phyloP scores from a whole-genome alignment of 2,888 invertebrate species.

The Vesta saturnalis region DNA sequence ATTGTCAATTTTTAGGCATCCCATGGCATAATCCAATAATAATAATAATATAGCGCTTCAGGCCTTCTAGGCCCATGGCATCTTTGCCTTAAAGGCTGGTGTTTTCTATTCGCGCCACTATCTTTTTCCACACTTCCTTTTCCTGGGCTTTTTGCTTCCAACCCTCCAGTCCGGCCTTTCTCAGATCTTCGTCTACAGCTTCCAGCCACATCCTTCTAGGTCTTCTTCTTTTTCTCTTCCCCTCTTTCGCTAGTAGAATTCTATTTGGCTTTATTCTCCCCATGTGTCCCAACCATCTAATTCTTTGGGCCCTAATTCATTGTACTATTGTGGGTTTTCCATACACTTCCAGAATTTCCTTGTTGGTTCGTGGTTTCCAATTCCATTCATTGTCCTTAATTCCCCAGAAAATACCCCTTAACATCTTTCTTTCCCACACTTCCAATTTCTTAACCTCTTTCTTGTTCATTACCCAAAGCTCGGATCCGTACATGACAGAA shows the following conservation, averaged over 20 bases:
- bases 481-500: conserved; percentile 11
- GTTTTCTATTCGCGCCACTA: too few relatives aligned
- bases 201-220: neutral
- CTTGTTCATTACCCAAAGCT: conserved; percentile 21
- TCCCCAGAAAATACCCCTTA: conserved; percentile 25
- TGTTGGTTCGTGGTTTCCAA: conserved; percentile 18
- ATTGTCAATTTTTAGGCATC: too few relatives aligned
- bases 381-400: conserved; percentile 1
- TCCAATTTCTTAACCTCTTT: conserved; percentile 18
- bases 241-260: conserved; percentile 3
- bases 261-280: conserved; percentile 13
- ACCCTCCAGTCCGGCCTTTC: neutral
- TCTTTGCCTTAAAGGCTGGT: too few relatives aligned
- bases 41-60: too few relatives aligned
- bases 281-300: conserved; percentile 25
- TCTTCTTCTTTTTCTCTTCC: conserved; percentile 4
- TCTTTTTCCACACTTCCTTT: conserved; percentile 8
- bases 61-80: too few relatives aligned
- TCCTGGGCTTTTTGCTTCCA: conserved; percentile 8
- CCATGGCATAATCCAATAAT: too few relatives aligned
- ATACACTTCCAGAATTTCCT: conserved; percentile 14
- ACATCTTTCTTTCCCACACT: conserved; percentile 26
- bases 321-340: conserved; percentile 9
- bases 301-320: conserved; percentile 15
- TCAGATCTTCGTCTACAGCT: neutral